These are phyloP conservation scores for Drosophila miranda DNA, from an alignment of 1,140 invertebrate genomes.

Conservation along the genomic window DNA sequence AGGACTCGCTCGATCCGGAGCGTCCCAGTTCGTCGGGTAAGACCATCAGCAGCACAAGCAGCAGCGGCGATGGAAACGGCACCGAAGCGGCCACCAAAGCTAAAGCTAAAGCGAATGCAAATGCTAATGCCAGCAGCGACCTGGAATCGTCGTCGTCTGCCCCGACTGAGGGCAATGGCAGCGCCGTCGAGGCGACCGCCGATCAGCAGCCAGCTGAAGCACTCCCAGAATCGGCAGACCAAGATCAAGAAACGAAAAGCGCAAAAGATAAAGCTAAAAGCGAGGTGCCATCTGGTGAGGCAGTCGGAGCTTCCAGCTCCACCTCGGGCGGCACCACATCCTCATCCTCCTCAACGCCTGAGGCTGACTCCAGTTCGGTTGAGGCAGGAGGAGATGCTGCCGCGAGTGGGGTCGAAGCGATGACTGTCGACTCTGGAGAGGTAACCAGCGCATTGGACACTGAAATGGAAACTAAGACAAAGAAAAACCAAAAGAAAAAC, in stretches of 20 bases:
- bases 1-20: constrained; percentile 80
- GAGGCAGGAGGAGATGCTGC: constrained; percentile 10
- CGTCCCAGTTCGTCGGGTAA: constrained; percentile 83
- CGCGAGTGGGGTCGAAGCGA: constrained; percentile 39
- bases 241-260: constrained; percentile 31
- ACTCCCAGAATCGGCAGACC: constrained; percentile 60
- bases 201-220: constrained; percentile 43
- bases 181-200: constrained; percentile 56
- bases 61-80: constrained; percentile 32
- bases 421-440: constrained; percentile 56
- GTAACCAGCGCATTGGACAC: constrained; percentile 47
- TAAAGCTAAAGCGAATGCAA: constrained; percentile 35
- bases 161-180: constrained; percentile 61
- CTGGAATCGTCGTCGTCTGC: constrained; percentile 2
- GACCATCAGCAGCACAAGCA: constrained; percentile 71
- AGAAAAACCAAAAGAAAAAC: constrained; percentile 23
- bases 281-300: constrained; percentile 17
- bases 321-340: neutral
- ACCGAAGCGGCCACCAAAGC: constrained; percentile 43
- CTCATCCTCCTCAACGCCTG: constrained; percentile 4
- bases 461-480: constrained; percentile 81
- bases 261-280: constrained; percentile 28
- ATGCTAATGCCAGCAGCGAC: neutral
- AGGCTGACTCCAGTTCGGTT: constrained; percentile 36
- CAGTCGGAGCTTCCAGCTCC: constrained; percentile 29